phyloP scores from a whole-genome alignment of 2,113 vertebrate species.

The Thryonomys swinderianus region DNA sequence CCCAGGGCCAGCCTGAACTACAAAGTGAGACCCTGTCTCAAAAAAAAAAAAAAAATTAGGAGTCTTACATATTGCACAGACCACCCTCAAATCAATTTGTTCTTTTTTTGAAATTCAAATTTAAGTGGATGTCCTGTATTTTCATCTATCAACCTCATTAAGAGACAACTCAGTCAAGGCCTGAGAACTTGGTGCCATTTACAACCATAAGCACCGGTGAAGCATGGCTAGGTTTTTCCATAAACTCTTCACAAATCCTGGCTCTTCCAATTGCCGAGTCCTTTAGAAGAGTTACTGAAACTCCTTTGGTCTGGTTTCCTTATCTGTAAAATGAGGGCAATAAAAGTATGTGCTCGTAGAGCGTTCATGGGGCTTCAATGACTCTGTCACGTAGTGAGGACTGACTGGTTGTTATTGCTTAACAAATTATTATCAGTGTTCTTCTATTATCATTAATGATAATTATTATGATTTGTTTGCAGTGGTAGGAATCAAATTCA shows the following conservation, averaged over 20 bases:
- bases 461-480: not conserved
- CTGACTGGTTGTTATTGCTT: not conserved
- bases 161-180: conserved; percentile 42
- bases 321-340: not conserved
- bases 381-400: not conserved
- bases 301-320: not conserved
- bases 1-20: too few relatives aligned
- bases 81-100: not conserved
- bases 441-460: not conserved
- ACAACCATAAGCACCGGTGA: not conserved
- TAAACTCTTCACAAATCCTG: not conserved
- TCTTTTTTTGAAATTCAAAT: conserved; percentile 28
- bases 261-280: not conserved
- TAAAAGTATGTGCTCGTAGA: not conserved
- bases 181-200: not conserved
- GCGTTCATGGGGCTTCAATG: not conserved
- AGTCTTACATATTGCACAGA: not conserved
- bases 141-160: not conserved
- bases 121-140: not conserved
- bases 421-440: not conserved
- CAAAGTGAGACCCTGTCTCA: too few relatives aligned
- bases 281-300: not conserved
- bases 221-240: not conserved
- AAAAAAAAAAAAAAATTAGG: too few relatives aligned
- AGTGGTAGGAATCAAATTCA: not conserved